These are phyloP conservation scores for Mus minutoides DNA, from an alignment of 2,797 vertebrate species.

Conservation along the genomic window DNA sequence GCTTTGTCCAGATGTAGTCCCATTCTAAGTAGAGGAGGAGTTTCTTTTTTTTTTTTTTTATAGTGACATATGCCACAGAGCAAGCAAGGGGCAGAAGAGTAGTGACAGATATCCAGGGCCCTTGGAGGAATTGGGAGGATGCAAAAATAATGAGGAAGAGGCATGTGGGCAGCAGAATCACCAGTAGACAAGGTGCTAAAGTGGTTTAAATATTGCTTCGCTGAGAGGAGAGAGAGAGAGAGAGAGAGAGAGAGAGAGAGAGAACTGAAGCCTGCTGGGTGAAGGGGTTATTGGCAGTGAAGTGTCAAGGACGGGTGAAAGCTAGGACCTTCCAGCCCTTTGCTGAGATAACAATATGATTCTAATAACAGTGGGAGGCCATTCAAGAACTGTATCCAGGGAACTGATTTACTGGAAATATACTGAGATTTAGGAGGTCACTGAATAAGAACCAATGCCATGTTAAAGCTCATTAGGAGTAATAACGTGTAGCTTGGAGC, in stretches of 20 bases:
- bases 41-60: not conserved
- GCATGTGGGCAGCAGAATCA: not conserved
- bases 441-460: not conserved
- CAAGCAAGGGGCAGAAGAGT: not conserved
- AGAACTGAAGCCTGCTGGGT: not conserved
- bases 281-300: not conserved
- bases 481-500: conserved; percentile 56
- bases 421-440: not conserved
- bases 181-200: no score
- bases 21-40: not conserved
- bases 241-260: not conserved
- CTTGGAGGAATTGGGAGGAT: not conserved
- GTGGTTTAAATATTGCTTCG: not conserved
- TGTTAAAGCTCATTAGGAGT: conserved; percentile 49
- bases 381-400: conserved; percentile 23
- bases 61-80: not conserved
- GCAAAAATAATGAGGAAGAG: not conserved
- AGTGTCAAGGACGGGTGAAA: not conserved
- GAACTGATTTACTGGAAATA: conserved; percentile 11
- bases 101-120: not conserved
- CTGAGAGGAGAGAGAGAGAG: not conserved
- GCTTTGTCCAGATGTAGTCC: not conserved
- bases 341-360: conserved; percentile 11
- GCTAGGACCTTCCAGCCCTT: not conserved
- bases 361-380: not conserved